These are phyloP conservation scores for Anthophora plumipes DNA, from an alignment of 2,888 invertebrate genomes.

Conservation along the genomic window DNA sequence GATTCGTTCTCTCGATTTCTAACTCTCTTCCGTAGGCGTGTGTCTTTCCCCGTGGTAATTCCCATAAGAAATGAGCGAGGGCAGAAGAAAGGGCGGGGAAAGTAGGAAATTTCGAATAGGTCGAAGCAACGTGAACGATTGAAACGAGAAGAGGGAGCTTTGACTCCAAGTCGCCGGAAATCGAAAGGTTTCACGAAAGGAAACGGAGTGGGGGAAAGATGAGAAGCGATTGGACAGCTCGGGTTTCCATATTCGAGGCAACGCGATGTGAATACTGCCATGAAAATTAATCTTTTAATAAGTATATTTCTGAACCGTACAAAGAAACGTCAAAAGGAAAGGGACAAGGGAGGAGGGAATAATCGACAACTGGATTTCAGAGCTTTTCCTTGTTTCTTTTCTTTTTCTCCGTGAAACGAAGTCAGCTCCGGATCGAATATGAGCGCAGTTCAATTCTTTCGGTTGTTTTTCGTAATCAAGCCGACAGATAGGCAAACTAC, in stretches of 20 bases:
- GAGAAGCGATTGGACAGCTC: slow-evolving; percentile 18
- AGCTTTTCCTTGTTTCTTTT: slow-evolving; percentile 37
- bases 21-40: no score
- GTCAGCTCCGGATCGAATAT: no score
- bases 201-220: neutral
- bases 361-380: slow-evolving; percentile 23
- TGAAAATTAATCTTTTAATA: slow-evolving; percentile 61
- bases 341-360: slow-evolving; percentile 16
- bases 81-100: neutral
- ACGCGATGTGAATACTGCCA: slow-evolving; percentile 70
- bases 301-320: slow-evolving; percentile 64
- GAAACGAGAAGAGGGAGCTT: neutral
- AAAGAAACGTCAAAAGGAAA: slow-evolving; percentile 12
- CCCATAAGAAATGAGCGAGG: neutral
- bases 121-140: neutral
- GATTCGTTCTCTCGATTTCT: slow-evolving; percentile 36
- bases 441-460: no score
- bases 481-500: no score
- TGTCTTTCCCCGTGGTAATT: no score
- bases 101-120: neutral
- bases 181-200: neutral
- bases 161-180: slow-evolving; percentile 23
- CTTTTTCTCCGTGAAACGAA: slow-evolving; percentile 34
- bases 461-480: no score
- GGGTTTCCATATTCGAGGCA: slow-evolving; percentile 62